These are phyloP conservation scores for Andrena cerasifolii DNA, from an alignment of 1,140 invertebrate species.

Conservation along the genomic window DNA sequence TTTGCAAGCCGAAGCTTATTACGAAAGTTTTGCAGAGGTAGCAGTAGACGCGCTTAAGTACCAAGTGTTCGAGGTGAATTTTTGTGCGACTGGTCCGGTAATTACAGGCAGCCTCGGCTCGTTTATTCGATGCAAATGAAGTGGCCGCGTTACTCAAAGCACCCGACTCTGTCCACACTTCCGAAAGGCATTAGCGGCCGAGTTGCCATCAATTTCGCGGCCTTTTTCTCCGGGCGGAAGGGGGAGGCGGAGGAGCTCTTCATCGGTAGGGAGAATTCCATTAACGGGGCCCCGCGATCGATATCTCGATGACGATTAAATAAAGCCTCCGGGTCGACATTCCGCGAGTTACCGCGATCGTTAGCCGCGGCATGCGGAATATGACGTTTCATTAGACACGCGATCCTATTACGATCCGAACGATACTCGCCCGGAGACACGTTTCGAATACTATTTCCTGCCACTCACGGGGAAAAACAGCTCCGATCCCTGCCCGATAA, in stretches of 20 bases:
- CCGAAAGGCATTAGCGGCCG: not conserved
- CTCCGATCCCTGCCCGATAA: not conserved
- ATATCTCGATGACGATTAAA: conserved; percentile 54
- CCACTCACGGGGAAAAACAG: not conserved
- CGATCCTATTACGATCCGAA: conserved; percentile 1
- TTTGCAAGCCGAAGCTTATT: too few species aligned
- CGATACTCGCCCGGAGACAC: not conserved
- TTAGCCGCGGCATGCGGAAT: conserved; percentile 39
- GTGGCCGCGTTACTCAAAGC: not conserved
- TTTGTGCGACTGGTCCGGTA: too few species aligned
- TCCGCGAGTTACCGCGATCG: conserved; percentile 43
- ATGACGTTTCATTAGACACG: conserved; percentile 50
- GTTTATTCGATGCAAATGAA: not conserved
- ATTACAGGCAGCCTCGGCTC: not conserved
- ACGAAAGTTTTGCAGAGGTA: too few species aligned
- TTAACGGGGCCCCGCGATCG: conserved; percentile 23
- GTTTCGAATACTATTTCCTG: conserved; percentile 10
- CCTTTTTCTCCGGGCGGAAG: not conserved
- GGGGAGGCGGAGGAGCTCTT: conserved; percentile 49
- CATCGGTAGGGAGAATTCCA: conserved; percentile 56
- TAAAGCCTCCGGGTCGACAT: conserved; percentile 39
- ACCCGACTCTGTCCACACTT: not conserved
- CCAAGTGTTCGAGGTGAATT: too few species aligned
- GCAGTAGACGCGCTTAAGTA: too few species aligned
- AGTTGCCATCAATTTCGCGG: conserved; percentile 6